phyloP scores from a whole-genome alignment of 2,797 vertebrate genomes.

The Falco novaeseelandiae region DNA sequence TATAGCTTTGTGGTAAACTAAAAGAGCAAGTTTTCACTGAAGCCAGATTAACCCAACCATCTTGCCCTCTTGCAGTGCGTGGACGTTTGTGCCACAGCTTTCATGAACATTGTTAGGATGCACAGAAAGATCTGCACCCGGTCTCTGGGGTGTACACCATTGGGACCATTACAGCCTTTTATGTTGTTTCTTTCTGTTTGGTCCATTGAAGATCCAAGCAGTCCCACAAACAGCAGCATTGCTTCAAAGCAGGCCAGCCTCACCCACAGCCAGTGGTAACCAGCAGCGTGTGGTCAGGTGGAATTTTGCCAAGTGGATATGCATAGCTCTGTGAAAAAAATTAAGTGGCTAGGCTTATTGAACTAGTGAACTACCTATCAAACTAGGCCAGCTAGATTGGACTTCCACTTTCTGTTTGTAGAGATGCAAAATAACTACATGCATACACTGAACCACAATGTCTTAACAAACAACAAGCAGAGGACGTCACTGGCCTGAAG shows the following conservation, averaged over 20 bases:
- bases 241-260: background rate
- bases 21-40: background rate
- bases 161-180: background rate
- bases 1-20: background rate
- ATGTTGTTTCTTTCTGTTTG: background rate
- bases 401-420: conserved; percentile 42
- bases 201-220: background rate
- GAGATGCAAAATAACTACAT: background rate
- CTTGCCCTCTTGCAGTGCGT: background rate
- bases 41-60: background rate
- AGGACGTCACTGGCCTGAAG: background rate
- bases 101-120: background rate
- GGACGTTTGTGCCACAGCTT: background rate
- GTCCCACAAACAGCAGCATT: background rate
- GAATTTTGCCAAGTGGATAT: background rate
- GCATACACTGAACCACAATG: background rate
- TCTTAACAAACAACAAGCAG: background rate
- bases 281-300: background rate
- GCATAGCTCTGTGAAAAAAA: background rate
- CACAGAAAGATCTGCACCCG: background rate
- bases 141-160: accelerated
- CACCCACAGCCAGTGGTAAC: background rate
- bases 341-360: background rate
- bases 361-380: background rate
- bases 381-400: background rate